Evolutionary conservation across 2,113 vertebrate species (phyloP), one percentile per base, ranked within the genome.

Genomic region (Malaclemys terrapin): DNA sequence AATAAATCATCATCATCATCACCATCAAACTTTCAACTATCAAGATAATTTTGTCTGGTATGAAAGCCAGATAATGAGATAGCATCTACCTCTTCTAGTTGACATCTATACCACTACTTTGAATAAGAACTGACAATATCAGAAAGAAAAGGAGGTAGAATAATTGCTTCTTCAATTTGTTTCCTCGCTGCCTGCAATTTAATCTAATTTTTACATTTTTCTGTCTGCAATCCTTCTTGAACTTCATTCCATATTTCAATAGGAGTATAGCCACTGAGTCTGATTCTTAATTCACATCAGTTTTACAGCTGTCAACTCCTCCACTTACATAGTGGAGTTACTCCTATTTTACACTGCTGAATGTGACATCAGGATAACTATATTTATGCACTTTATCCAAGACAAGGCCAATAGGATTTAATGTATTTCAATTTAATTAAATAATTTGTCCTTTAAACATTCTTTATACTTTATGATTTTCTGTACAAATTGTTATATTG

Each of bases 111-210:
- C 56, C 88, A 5, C 27, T 76, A 79, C 45, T 92, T 84, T 80
- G 83, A 42, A 3, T 47, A 56, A 91, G 25, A 92, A 4, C 1
- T 54, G 27, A 76, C 82, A 38, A 42, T 72, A 72, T n/a, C 59
- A 45, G 88, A 87, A 56, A 42, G 50, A 82, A 89, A 83, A 84
- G 0, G 0, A 88, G 9, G 19, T 35, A 76, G 42, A 13, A 17
- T 9, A 87, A 14, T 80, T 95, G 59, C 12, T 52, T 14, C 19
- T 91, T 80, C 52, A 57, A 31, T 90, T 85, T 87, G 69, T 93
- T 49, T 49, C 13, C 4, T 5, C 35, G 3, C 6, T 83, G 42
- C 47, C 38, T 81, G 49, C 42, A 82, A 84, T n/a, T 69, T 27
- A 52, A 88, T 84, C 13, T 1, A 49, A 6, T 25, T 16, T 80